Evolutionary conservation across 2,888 invertebrate species (phyloP).

Genomic region (Pomacea canaliculata): DNA sequence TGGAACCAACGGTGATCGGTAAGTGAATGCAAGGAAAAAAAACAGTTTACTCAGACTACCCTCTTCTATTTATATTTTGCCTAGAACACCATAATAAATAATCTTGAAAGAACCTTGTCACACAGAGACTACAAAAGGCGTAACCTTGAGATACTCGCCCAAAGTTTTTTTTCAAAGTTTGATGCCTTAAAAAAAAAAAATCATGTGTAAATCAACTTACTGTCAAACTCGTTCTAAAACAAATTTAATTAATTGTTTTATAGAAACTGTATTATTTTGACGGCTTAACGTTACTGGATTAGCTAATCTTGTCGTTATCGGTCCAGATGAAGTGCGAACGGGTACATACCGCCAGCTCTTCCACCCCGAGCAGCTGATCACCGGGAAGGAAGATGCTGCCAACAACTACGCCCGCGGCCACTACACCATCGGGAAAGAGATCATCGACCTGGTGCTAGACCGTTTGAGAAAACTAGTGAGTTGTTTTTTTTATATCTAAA

Average conservation of each 20-base stretch:
- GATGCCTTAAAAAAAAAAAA: not conserved
- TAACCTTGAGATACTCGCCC: not conserved
- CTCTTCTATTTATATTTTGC: too few species aligned
- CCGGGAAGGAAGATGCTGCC: conserved; percentile 96
- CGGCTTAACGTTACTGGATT: too few species aligned
- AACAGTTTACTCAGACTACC: too few species aligned
- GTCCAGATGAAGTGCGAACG: conserved; percentile 68
- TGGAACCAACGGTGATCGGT: conserved; percentile 78
- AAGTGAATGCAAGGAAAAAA: not conserved
- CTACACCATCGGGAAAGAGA: conserved; percentile 90
- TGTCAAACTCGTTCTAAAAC: not conserved
- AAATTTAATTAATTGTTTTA: too few species aligned
- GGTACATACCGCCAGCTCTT: conserved; percentile 87
- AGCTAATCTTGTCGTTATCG: too few species aligned
- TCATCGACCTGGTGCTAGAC: conserved; percentile 76
- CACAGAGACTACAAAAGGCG: not conserved
- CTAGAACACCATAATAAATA: too few species aligned
- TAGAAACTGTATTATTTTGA: too few species aligned
- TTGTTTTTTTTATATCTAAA: too few species aligned
- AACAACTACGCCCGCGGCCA: conserved; percentile 98
- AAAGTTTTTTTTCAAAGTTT: not conserved
- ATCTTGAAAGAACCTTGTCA: too few species aligned
- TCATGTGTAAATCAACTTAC: not conserved
- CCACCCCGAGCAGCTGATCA: conserved; percentile 96
- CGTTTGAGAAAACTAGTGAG: conserved; percentile 68